Conservation (phyloP, 2,113 vertebrate species). For the Globicephala melas region DNA sequence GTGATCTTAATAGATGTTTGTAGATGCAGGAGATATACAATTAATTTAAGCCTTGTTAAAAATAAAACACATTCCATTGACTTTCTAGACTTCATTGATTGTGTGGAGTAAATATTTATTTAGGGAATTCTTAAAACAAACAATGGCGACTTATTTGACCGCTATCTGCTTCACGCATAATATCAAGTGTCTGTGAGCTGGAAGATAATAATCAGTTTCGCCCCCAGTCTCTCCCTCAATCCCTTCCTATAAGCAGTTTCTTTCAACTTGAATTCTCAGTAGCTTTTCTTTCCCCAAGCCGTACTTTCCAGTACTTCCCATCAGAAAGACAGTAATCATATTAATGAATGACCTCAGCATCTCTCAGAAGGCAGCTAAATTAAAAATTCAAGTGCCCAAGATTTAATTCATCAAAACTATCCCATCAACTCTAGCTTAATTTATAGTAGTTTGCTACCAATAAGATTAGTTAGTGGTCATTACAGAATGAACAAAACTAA, state of each 20-base stretch:
- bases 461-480: background rate
- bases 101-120: slow-evolving; percentile 41
- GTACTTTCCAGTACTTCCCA: background rate
- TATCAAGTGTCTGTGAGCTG: background rate
- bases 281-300: background rate
- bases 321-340: background rate
- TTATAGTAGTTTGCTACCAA: slow-evolving; percentile 7
- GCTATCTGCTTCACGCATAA: background rate
- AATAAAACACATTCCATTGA: slow-evolving; percentile 23
- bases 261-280: background rate
- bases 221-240: background rate
- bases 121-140: slow-evolving; percentile 55
- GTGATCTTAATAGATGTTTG: slow-evolving; percentile 5
- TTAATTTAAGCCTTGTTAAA: slow-evolving; percentile 48
- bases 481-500: slow-evolving; percentile 33
- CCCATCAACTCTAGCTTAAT: background rate
- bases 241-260: background rate
- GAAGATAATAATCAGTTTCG: background rate
- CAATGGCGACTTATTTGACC: background rate
- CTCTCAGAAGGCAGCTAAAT: slow-evolving; percentile 20
- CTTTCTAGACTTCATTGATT: slow-evolving; percentile 41
- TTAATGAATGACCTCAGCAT: background rate
- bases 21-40: background rate
- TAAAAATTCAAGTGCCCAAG: background rate
- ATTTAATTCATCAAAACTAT: slow-evolving; percentile 21